phyloP scores from a whole-genome alignment of 2,888 invertebrate species.

The Drosophila ustulata region DNA sequence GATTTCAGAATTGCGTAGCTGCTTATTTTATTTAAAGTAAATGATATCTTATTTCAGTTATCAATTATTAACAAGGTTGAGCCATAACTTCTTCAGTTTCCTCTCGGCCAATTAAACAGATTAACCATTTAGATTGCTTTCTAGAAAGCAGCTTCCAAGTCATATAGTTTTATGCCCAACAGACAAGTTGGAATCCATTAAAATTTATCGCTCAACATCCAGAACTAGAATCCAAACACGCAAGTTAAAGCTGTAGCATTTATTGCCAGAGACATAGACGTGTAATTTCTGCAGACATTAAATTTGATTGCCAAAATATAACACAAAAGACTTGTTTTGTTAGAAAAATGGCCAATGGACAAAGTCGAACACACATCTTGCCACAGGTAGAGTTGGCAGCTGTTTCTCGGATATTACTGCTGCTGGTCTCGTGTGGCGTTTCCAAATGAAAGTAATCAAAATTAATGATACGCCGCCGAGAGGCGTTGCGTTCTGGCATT shows the following conservation, averaged over 20 bases:
- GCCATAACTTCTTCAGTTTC: not conserved
- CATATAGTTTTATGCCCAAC: constrained; percentile 16
- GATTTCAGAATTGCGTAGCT: constrained; percentile 1
- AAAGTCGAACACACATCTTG: constrained; percentile 10
- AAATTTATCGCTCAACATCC: constrained; percentile 16
- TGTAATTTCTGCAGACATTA: constrained; percentile 41
- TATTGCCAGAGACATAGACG: constrained; percentile 9
- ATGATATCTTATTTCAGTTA: not conserved
- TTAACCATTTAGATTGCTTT: not conserved
- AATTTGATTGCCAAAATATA: constrained; percentile 67
- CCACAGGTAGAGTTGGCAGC: constrained; percentile 4
- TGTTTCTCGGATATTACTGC: not conserved
- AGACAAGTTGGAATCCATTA: constrained; percentile 6
- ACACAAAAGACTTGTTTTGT: constrained; percentile 51
- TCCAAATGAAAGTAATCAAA: constrained; percentile 78
- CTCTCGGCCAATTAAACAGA: not conserved
- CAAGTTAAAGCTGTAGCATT: constrained; percentile 21
- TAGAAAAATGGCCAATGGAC: constrained; percentile 25
- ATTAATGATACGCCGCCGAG: constrained; percentile 62
- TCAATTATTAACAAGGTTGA: not conserved
- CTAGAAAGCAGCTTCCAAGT: constrained; percentile 28
- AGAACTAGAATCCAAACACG: constrained; percentile 6
- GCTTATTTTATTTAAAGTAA: not conserved
- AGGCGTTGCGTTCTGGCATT: constrained; percentile 57
- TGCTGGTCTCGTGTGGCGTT: constrained; percentile 41